Evolutionary conservation across 1,140 invertebrate genomes (phyloP).

Genomic region (Metaphire vulgaris): DNA sequence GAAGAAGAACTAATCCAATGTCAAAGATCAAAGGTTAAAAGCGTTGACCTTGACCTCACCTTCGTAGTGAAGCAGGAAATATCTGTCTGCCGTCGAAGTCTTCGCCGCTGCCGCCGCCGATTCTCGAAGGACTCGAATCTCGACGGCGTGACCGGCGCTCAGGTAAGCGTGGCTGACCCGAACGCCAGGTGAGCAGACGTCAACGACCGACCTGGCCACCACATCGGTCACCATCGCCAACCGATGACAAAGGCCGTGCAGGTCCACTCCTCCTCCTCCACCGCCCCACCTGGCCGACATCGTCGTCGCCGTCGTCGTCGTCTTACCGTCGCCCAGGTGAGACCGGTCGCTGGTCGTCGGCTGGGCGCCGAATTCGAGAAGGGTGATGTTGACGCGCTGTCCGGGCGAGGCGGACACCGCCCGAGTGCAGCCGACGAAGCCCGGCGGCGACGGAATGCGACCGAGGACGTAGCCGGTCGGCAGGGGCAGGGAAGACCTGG

Average conservation of each 20-base stretch:
- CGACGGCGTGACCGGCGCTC: constrained; percentile 1
- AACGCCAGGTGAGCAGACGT: constrained; percentile 2
- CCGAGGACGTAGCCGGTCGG: no score
- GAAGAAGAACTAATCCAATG: no score
- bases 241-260: not conserved
- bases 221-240: not conserved
- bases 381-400: constrained; percentile 10
- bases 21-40: no score
- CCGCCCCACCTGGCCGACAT: not conserved
- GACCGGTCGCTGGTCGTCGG: no score
- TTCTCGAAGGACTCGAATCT: constrained; percentile 1
- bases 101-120: not conserved
- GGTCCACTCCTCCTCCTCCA: not conserved
- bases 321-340: not conserved
- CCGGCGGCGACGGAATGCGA: no score
- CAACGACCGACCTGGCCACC: not conserved
- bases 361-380: constrained; percentile 10
- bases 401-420: not conserved
- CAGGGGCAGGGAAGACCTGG: no score
- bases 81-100: no score
- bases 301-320: not conserved
- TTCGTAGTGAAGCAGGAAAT: constrained; percentile 4
- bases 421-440: no score
- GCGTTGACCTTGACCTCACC: no score
- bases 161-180: not conserved